Conservation (phyloP, 2,797 vertebrate genomes). For the Aphelocoma californica region DNA sequence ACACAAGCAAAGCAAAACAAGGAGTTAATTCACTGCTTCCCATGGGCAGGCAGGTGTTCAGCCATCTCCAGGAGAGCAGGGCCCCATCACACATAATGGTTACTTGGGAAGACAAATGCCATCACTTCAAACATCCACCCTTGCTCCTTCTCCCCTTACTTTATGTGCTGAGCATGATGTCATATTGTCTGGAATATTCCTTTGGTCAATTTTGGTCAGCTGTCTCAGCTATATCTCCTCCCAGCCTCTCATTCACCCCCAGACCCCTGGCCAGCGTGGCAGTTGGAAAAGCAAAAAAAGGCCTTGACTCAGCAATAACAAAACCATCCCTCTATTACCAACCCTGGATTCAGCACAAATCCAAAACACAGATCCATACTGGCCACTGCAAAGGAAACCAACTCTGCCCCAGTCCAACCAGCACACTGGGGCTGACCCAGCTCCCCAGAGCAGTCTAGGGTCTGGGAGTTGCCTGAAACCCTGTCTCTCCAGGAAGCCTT, state of each 20-base stretch:
- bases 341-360: background rate
- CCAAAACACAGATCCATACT: background rate
- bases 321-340: background rate
- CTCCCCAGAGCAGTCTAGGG: background rate
- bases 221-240: background rate
- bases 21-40: background rate
- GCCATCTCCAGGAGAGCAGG: background rate
- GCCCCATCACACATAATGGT: background rate
- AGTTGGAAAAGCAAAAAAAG: background rate
- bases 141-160: background rate
- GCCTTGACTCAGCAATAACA: background rate
- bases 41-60: background rate
- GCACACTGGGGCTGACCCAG: background rate
- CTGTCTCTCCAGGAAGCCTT: background rate
- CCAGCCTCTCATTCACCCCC: fast-evolving
- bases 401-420: background rate
- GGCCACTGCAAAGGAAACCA: background rate
- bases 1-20: background rate
- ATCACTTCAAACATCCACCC: background rate
- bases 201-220: background rate
- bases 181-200: background rate
- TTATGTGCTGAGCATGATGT: background rate
- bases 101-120: background rate
- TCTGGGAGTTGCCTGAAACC: background rate
- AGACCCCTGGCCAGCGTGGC: fast-evolving